Conservation (phyloP, 2,113 vertebrate species). For the Fukomys damarensis region DNA sequence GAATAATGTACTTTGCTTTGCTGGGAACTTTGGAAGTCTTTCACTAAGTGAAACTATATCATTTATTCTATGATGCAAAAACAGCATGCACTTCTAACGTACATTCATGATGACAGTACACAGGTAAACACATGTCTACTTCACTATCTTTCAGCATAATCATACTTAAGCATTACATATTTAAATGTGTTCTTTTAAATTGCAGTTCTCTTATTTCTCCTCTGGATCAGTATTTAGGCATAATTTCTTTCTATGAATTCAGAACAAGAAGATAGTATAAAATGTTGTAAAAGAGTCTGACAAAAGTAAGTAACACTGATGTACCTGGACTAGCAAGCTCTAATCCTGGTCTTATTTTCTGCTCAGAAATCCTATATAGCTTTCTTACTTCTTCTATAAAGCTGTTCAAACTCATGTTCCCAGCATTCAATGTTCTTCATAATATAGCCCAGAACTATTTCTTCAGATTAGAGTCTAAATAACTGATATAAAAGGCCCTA, state of each 20-base stretch:
- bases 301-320: constrained; percentile 13
- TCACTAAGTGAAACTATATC: neutral
- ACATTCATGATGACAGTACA: neutral
- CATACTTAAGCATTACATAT: neutral
- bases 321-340: neutral
- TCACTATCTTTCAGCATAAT: neutral
- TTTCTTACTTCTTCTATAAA: constrained; percentile 16
- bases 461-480: neutral
- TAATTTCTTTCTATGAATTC: constrained; percentile 38
- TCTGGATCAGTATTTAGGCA: neutral
- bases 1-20: neutral
- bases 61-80: neutral
- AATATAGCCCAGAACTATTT: neutral
- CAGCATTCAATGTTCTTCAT: neutral
- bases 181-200: neutral
- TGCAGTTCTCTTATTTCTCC: neutral
- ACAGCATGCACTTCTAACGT: neutral
- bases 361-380: neutral
- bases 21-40: neutral
- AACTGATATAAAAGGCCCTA: neutral
- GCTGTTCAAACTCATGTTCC: neutral
- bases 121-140: neutral
- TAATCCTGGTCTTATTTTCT: neutral
- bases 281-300: constrained; percentile 9
- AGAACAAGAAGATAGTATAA: neutral